These are phyloP conservation scores for Ommatoiulus sabulosus DNA, from an alignment of 2,888 invertebrate genomes.

Conservation along the genomic window DNA sequence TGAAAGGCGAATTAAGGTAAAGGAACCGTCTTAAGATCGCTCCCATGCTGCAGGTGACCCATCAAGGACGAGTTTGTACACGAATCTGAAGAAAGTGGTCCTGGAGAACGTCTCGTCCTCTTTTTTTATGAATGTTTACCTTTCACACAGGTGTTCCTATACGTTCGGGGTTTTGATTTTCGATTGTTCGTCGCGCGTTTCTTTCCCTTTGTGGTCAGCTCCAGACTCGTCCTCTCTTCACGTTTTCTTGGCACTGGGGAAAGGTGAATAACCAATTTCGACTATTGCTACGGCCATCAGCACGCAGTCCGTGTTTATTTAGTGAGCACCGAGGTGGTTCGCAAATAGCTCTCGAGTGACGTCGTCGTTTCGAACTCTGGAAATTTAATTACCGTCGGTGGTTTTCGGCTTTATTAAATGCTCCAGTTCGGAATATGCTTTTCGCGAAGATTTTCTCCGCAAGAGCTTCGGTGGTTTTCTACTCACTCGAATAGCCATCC, in stretches of 20 bases:
- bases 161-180: neutral
- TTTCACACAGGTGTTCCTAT: neutral
- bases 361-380: neutral
- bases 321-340: neutral
- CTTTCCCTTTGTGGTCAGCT: neutral
- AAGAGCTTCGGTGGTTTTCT: neutral
- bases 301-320: neutral
- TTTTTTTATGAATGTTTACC: neutral
- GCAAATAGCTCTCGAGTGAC: neutral
- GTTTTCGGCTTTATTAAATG: constrained; percentile 18
- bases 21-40: neutral
- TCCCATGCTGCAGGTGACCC: neutral
- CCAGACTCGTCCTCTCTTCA: neutral
- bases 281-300: neutral
- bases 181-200: neutral
- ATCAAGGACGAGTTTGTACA: neutral
- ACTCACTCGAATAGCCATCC: neutral
- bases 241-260: neutral
- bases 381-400: constrained; percentile 8
- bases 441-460: neutral
- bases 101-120: neutral
- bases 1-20: too few relatives aligned
- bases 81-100: neutral
- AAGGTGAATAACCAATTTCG: neutral
- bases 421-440: constrained; percentile 3